phyloP scores from a whole-genome alignment of 2,888 invertebrate species.

The Drosophila monieri region DNA sequence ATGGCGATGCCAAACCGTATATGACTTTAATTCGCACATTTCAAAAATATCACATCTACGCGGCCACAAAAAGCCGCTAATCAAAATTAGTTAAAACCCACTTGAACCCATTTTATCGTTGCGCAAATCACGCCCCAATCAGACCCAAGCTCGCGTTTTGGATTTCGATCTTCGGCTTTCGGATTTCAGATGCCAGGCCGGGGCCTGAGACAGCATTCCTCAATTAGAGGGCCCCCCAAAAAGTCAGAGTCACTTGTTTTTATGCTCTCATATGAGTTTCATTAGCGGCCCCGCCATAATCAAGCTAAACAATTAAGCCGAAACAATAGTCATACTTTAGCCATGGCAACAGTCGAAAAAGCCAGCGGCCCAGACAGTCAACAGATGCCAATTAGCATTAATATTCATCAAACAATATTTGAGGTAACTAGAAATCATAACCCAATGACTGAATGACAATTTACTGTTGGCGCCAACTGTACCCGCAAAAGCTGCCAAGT shows the following conservation, averaged over 20 bases:
- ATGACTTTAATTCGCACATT: slow-evolving; percentile 66
- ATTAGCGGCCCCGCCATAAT: slow-evolving; percentile 70
- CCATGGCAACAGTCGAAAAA: slow-evolving; percentile 60
- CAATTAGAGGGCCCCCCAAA: slow-evolving; percentile 56
- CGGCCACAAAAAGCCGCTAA: slow-evolving; percentile 66
- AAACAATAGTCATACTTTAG: slow-evolving; percentile 70
- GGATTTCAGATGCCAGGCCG: slow-evolving; percentile 38
- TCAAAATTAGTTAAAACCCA: slow-evolving; percentile 78
- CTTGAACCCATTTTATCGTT: slow-evolving; percentile 76
- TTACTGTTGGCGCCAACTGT: slow-evolving; percentile 64
- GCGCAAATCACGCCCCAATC: slow-evolving; percentile 66
- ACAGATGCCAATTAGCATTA: slow-evolving; percentile 67
- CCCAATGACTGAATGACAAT: slow-evolving; percentile 28
- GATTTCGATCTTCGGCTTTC: slow-evolving; percentile 10
- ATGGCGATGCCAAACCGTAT: slow-evolving; percentile 20
- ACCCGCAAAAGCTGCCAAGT: slow-evolving; percentile 28
- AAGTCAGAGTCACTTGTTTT: slow-evolving; percentile 29
- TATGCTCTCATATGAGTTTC: slow-evolving; percentile 69
- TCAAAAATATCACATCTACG: slow-evolving; percentile 38
- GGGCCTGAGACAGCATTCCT: slow-evolving; percentile 57
- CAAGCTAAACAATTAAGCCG: slow-evolving; percentile 72
- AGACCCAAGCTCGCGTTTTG: slow-evolving; percentile 31
- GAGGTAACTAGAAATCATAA: slow-evolving; percentile 66
- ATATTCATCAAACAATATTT: slow-evolving; percentile 58
- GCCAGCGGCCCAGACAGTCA: slow-evolving; percentile 15